Evolutionary conservation across 2,797 vertebrate species (phyloP).

Genomic region (Cyclura pinguis): DNA sequence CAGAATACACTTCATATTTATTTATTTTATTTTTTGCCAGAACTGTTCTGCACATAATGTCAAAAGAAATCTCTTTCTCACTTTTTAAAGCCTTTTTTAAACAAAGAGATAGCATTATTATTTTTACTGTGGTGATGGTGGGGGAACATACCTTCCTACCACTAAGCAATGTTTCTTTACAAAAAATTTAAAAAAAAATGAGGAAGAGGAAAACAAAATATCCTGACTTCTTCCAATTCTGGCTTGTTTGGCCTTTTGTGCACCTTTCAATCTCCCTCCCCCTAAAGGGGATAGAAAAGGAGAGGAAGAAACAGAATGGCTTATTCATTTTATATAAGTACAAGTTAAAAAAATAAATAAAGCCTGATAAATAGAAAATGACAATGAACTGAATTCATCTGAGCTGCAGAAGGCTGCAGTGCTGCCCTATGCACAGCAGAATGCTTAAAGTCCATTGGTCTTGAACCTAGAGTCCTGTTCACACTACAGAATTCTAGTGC

Average conservation of each 20-base stretch:
- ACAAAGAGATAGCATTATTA: constrained; percentile 69
- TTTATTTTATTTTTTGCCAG: constrained; percentile 76
- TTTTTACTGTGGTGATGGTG: constrained; percentile 70
- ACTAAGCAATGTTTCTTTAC: constrained; percentile 65
- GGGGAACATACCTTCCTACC: constrained; percentile 63
- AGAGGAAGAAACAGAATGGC: constrained; percentile 75
- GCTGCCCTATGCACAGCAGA: neutral
- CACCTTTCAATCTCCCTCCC: constrained; percentile 49
- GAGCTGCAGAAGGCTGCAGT: constrained; percentile 48
- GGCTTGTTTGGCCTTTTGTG: constrained; percentile 79
- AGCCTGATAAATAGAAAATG: constrained; percentile 50
- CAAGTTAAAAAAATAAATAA: constrained; percentile 66
- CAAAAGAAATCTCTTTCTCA: constrained; percentile 82
- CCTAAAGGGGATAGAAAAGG: constrained; percentile 60
- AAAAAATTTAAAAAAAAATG: constrained; percentile 57
- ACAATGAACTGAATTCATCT: constrained; percentile 50
- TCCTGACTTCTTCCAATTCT: constrained; percentile 71
- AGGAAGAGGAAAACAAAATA: constrained; percentile 63
- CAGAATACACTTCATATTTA: constrained; percentile 77
- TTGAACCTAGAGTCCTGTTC: neutral
- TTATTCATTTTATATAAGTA: constrained; percentile 71
- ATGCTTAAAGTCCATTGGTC: neutral
- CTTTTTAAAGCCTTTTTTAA: neutral
- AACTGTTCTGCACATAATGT: constrained; percentile 85
- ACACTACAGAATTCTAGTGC: too few species aligned